phyloP scores from a whole-genome alignment of 2,797 vertebrate species.

The Rhadinocentrus ornatus region DNA sequence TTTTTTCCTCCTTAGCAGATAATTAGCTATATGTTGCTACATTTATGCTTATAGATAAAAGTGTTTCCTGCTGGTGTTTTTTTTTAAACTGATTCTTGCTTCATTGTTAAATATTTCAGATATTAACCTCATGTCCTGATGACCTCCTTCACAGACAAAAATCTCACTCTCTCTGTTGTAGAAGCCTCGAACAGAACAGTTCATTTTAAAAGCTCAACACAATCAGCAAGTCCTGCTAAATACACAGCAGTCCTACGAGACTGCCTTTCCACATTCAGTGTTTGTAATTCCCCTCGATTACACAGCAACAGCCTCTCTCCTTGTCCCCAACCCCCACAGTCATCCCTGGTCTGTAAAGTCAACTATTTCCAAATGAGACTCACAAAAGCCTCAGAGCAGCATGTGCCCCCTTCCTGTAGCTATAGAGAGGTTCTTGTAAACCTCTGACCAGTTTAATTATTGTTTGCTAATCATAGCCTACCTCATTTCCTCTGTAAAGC shows the following conservation, averaged over 20 bases:
- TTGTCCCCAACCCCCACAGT: slow-evolving; percentile 51
- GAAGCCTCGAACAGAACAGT: slow-evolving; percentile 11
- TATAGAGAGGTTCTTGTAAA: slow-evolving; percentile 43
- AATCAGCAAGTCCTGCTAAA: slow-evolving; percentile 28
- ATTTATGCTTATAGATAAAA: slow-evolving; percentile 2
- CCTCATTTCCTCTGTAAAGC: slow-evolving; percentile 50
- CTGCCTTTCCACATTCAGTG: slow-evolving; percentile 41
- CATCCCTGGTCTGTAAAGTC: slow-evolving; percentile 24
- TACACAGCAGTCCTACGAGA: slow-evolving; percentile 47
- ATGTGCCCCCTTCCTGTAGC: slow-evolving; percentile 31
- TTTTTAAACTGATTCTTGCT: slow-evolving; percentile 1
- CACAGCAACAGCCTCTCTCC: slow-evolving; percentile 53
- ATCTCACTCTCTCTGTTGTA: slow-evolving; percentile 1
- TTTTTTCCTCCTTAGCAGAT: not conserved
- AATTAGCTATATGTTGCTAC: not conserved
- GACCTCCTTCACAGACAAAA: slow-evolving; percentile 18
- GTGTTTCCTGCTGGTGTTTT: slow-evolving; percentile 6
- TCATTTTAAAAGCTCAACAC: not conserved
- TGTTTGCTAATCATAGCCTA: slow-evolving; percentile 32
- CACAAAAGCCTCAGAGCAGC: slow-evolving; percentile 41
- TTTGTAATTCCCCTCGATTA: slow-evolving; percentile 62
- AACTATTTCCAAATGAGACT: slow-evolving; percentile 69
- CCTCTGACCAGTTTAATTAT: slow-evolving; percentile 37
- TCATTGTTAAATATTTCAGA: slow-evolving; percentile 6
- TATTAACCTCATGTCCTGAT: slow-evolving; percentile 14